Conservation (phyloP, 1,140 invertebrate genomes). For the Bombus affinis region DNA sequence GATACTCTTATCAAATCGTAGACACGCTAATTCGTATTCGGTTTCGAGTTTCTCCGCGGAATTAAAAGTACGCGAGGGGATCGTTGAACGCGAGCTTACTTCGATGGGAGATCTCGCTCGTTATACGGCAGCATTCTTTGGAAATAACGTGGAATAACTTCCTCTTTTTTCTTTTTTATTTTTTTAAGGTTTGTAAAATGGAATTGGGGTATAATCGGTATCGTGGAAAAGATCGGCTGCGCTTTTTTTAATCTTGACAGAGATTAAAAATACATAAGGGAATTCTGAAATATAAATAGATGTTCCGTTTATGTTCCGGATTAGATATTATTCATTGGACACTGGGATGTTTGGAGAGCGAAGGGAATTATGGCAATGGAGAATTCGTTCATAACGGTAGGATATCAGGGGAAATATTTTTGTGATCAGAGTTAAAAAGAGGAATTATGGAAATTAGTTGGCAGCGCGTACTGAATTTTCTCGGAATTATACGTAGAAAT, state of each 20-base stretch:
- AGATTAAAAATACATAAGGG: neutral
- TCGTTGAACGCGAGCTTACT: neutral
- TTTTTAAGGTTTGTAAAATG: neutral
- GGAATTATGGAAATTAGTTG: slow-evolving; percentile 8
- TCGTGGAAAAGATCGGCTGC: neutral
- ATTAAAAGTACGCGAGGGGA: neutral
- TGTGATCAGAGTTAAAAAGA: neutral
- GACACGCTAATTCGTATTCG: slow-evolving; percentile 12
- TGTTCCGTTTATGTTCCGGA: neutral
- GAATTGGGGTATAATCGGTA: neutral
- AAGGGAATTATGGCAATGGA: neutral
- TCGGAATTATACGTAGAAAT: neutral
- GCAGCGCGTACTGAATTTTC: neutral
- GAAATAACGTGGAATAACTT: neutral
- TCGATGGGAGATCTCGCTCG: neutral
- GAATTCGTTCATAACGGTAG: neutral
- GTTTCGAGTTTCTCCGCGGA: neutral
- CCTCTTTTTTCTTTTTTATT: neutral
- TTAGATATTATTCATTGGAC: neutral
- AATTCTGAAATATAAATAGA: neutral
- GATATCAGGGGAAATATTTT: neutral
- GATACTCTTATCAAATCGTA: neutral
- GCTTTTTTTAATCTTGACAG: neutral
- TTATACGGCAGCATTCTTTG: neutral
- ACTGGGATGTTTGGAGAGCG: neutral